These are phyloP conservation scores for Homarus americanus DNA, from an alignment of 1,140 invertebrate species.

Conservation along the genomic window DNA sequence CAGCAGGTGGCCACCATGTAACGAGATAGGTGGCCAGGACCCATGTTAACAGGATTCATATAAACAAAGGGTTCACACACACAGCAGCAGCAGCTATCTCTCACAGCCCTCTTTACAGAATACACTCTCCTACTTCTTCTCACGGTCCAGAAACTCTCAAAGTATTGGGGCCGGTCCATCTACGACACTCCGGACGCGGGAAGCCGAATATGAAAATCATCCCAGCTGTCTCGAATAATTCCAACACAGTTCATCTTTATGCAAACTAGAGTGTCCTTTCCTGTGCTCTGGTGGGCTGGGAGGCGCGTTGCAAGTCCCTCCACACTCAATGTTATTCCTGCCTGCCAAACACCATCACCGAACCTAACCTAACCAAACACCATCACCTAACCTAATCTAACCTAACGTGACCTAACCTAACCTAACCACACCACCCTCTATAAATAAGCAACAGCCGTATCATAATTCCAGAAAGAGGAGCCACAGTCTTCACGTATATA, in stretches of 20 bases:
- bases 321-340: not conserved
- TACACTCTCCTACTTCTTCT: not conserved
- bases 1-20: too few relatives aligned
- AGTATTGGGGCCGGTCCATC: constrained; percentile 31
- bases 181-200: constrained; percentile 35
- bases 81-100: not conserved
- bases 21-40: too few relatives aligned
- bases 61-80: too few relatives aligned
- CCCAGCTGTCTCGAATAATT: not conserved
- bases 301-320: not conserved
- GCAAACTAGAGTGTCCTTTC: constrained; percentile 23
- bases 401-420: too few relatives aligned
- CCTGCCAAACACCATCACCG: not conserved
- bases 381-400: too few relatives aligned
- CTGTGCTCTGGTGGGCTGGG: not conserved
- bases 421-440: too few relatives aligned
- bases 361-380: too few relatives aligned
- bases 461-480: not conserved
- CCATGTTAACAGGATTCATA: too few relatives aligned
- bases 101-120: constrained; percentile 17
- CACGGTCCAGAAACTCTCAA: not conserved
- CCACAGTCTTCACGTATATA: not conserved
- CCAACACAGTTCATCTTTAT: constrained; percentile 41
- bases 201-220: constrained; percentile 35
- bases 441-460: not conserved